These are phyloP conservation scores for Mythimna ferrago DNA, from an alignment of 2,888 invertebrate species.

Conservation along the genomic window DNA sequence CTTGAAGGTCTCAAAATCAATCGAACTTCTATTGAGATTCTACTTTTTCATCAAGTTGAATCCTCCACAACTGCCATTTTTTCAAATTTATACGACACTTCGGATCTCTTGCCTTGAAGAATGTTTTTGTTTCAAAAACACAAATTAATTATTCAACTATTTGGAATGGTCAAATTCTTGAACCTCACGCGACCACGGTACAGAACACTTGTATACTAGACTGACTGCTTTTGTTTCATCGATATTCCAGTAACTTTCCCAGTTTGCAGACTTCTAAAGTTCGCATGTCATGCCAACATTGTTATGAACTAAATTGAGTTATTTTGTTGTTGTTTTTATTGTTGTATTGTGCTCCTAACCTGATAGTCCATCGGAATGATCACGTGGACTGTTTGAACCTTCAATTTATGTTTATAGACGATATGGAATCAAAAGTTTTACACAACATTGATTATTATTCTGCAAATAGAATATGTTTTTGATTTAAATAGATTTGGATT, in stretches of 20 bases:
- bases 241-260: slow-evolving; percentile 50
- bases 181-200: slow-evolving; percentile 47
- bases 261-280: slow-evolving; percentile 61
- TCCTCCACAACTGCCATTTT: slow-evolving; percentile 23
- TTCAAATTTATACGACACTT: slow-evolving; percentile 23
- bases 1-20: background rate
- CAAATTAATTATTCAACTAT: slow-evolving; percentile 5
- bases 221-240: slow-evolving; percentile 54
- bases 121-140: slow-evolving; percentile 24
- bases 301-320: slow-evolving; percentile 72
- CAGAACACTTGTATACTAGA: slow-evolving; percentile 58
- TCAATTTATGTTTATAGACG: slow-evolving; percentile 62
- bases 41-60: slow-evolving; percentile 9
- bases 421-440: slow-evolving; percentile 69
- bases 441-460: background rate
- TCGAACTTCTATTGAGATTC: background rate
- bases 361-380: slow-evolving; percentile 77
- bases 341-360: slow-evolving; percentile 78
- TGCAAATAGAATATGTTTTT: slow-evolving; percentile 2
- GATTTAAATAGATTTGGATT: slow-evolving; percentile 21
- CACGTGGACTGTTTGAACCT: slow-evolving; percentile 73
- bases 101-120: slow-evolving; percentile 11
- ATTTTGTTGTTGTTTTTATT: slow-evolving; percentile 68
- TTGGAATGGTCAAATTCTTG: slow-evolving; percentile 29
- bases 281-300: slow-evolving; percentile 86